Evolutionary conservation across 1,140 invertebrate genomes (phyloP), one percentile per base, ranked within the genome.

Genomic region (Hirudo medicinalis): DNA sequence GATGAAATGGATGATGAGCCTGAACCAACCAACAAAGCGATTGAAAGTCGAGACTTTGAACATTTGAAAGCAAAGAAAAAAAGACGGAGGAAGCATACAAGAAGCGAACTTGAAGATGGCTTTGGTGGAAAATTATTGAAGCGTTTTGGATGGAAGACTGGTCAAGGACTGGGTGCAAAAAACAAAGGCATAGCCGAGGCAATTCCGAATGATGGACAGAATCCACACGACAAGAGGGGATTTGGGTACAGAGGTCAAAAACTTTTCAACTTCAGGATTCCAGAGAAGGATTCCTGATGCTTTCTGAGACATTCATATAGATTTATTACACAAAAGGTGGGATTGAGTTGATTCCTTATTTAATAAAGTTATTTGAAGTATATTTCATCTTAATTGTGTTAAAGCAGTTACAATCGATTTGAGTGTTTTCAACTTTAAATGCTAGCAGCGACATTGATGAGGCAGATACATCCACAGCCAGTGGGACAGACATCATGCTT

Each of bases 401-500:
- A 49, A 49, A 40, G 11, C 11, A 15, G 11, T 49, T 9, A 13
- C 43, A 49, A 49, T 17, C 0, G 43, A 49, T 49, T 49, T 49
- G 43, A 49, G 2, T 36, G 32, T 36, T 36, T 6, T 36, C 32
- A 36, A 36, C 43, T 49, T 49, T 17, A 49, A 49, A 49, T 49
- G 43, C 43, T 8, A 49, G 43, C 43, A 49, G 43, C 43, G 1
- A 49, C 43, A 1, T 49, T 9, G 13, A 49, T 25, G 11, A 79
- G 81, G 79, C 93, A 97, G 72, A 84, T 85, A 82, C 94, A 97
- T 4, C 92, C 92, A 83, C 93, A 97, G 20, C 91, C 91, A 5
- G 90, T 85, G 11, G 89, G 86, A 78, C 89, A 90, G 53, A 86
- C 81, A 77, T 85, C 80, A 75, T 88, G 84, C 32, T 77, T 82